These are phyloP conservation scores for Oegoconia quadripuncta DNA, from an alignment of 2,888 invertebrate species.

Conservation along the genomic window DNA sequence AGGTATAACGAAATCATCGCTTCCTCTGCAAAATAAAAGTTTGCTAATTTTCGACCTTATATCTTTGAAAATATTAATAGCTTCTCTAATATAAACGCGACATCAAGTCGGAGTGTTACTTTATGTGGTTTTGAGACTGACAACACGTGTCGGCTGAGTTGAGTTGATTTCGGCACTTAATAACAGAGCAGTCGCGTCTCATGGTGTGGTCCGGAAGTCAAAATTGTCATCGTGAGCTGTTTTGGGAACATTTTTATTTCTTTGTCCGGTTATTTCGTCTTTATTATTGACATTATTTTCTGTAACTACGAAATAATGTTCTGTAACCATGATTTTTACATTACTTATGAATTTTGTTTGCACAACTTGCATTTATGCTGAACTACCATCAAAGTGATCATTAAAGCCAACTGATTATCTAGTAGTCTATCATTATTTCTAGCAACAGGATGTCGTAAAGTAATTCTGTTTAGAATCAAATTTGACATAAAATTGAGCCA, in stretches of 20 bases:
- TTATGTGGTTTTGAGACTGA: slow-evolving; percentile 45
- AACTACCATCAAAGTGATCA: background rate
- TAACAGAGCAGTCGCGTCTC: slow-evolving; percentile 40
- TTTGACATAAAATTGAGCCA: slow-evolving; percentile 8
- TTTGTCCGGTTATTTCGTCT: slow-evolving; percentile 42
- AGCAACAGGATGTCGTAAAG: slow-evolving; percentile 8
- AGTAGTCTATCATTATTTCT: background rate
- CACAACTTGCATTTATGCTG: background rate
- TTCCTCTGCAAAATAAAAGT: slow-evolving; percentile 16
- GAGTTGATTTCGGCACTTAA: slow-evolving; percentile 44
- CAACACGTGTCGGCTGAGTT: slow-evolving; percentile 51
- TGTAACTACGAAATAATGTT: slow-evolving; percentile 29
- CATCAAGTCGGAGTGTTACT: slow-evolving; percentile 25
- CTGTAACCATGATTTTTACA: slow-evolving; percentile 8
- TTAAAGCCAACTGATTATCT: background rate
- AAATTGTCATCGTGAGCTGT: slow-evolving; percentile 53
- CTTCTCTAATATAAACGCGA: slow-evolving; percentile 17
- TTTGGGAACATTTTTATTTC: slow-evolving; percentile 53
- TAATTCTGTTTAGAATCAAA: slow-evolving; percentile 5
- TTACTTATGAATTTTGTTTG: background rate
- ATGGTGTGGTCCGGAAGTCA: slow-evolving; percentile 71
- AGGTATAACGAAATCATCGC: slow-evolving; percentile 29
- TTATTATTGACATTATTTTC: slow-evolving; percentile 38
- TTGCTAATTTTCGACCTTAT: slow-evolving; percentile 28
- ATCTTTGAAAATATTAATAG: slow-evolving; percentile 5